Percentiles rank a stretch among this genome's conserved stretches.
phyloP scores from a whole-genome alignment of 2,113 vertebrate genomes.

The Agelaius phoeniceus region DNA sequence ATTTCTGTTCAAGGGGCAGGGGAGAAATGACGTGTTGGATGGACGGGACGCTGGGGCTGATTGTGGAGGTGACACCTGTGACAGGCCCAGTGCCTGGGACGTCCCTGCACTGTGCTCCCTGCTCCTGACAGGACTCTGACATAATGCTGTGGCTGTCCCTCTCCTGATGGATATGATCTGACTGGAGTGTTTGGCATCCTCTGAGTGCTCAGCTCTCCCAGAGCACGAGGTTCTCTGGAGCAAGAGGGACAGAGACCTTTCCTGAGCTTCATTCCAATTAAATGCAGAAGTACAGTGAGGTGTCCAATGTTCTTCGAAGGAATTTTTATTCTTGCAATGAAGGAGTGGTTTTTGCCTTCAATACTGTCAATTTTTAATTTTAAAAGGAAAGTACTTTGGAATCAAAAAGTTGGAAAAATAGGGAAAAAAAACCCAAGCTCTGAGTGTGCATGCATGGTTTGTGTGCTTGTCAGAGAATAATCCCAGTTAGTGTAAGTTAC shows the following conservation, averaged over 20 bases:
- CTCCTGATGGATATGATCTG: slow-evolving; percentile 44
- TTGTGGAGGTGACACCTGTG: slow-evolving; percentile 73
- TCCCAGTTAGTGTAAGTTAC: not conserved
- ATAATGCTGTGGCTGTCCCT: slow-evolving; percentile 15
- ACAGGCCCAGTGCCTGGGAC: slow-evolving; percentile 51
- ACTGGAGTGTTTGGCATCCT: not conserved
- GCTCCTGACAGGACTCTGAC: slow-evolving; percentile 16
- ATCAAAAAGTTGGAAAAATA: not conserved
- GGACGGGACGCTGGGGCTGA: slow-evolving; percentile 62
- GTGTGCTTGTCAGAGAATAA: not conserved
- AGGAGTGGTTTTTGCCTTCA: not conserved
- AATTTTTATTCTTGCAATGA: not conserved
- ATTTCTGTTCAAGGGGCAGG: slow-evolving; percentile 71
- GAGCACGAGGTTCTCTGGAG: not conserved
- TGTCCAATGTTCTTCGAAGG: not conserved
- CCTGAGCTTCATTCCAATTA: not conserved
- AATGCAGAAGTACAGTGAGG: not conserved
- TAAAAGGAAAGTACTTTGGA: not conserved
- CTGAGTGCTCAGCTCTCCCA: not conserved
- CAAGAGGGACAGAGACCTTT: not conserved
- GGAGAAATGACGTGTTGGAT: slow-evolving; percentile 68
- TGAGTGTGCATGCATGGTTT: fast-evolving
- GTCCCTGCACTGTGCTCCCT: slow-evolving; percentile 32
- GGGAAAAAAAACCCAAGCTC: not conserved
- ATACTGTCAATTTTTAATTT: not conserved